A percentile compares a stretch with the other conserved stretches of the same genome.
phyloP scores from a whole-genome alignment of 37 sponge, comb jelly and placozoan genomes.

The Chondrosia reniformis region DNA sequence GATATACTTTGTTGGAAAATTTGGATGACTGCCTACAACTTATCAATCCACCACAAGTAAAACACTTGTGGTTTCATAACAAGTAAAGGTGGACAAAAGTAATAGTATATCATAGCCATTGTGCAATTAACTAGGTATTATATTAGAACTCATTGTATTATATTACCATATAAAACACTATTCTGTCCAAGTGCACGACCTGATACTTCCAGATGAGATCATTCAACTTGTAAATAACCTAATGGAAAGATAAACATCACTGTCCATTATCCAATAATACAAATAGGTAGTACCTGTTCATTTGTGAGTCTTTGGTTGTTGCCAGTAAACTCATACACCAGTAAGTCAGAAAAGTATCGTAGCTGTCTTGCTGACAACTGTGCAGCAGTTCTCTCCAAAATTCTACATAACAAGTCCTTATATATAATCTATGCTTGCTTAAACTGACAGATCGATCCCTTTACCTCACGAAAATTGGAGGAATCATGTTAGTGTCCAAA shows the following conservation, averaged over 20 bases:
- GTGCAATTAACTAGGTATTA: too few species aligned
- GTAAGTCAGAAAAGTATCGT: not conserved
- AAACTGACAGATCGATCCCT: too few species aligned
- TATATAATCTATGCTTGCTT: not conserved
- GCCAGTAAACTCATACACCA: conserved; percentile 10
- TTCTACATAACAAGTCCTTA: not conserved
- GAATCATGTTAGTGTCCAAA: conserved; percentile 44
- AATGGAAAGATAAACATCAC: not conserved
- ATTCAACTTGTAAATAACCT: conserved; percentile 36
- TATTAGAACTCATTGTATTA: too few species aligned
- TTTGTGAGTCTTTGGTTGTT: not conserved
- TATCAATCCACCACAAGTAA: too few species aligned
- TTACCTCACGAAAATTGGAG: conserved; percentile 33
- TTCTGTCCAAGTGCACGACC: conserved; percentile 67
- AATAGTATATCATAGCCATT: too few species aligned
- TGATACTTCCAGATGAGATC: conserved; percentile 84
- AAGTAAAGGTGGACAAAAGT: too few species aligned
- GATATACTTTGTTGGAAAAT: too few species aligned
- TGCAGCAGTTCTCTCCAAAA: conserved; percentile 1
- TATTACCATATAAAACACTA: conserved; percentile 79
- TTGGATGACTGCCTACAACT: too few species aligned
- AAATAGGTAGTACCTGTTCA: not conserved
- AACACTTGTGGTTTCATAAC: too few species aligned
- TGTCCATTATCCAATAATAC: not conserved
- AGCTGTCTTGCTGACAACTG: conserved; percentile 1